These are phyloP conservation scores for Phymorhynchus buccinoides DNA, from an alignment of 1,140 invertebrate genomes.

Conservation along the genomic window DNA sequence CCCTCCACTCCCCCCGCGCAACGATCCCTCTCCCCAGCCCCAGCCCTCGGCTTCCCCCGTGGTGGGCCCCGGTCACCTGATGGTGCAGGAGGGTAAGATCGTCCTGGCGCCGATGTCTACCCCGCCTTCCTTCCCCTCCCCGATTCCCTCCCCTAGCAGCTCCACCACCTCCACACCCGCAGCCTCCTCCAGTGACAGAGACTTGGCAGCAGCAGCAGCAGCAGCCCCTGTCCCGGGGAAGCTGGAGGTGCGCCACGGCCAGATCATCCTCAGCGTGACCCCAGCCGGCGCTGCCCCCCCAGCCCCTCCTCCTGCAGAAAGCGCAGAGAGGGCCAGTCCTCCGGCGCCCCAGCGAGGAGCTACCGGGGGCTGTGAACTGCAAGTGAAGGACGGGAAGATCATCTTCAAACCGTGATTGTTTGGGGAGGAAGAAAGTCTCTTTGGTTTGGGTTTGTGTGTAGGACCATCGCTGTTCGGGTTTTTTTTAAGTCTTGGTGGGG, in stretches of 20 bases:
- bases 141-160: conserved; percentile 16
- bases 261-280: conserved; percentile 37
- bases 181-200: neutral
- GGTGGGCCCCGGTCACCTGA: conserved; percentile 25
- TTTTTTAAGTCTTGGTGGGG: too few relatives aligned
- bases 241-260: conserved; percentile 41
- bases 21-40: neutral
- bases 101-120: conserved; percentile 34
- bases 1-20: neutral
- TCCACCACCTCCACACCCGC: neutral
- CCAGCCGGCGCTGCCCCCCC: too few relatives aligned
- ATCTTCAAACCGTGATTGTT: conserved; percentile 29
- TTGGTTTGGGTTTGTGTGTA: too few relatives aligned
- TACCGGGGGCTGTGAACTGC: conserved; percentile 30
- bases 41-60: neutral
- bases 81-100: conserved; percentile 56
- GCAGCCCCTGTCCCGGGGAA: conserved; percentile 24
- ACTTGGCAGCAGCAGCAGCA: neutral
- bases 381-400: conserved; percentile 43
- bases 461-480: too few relatives aligned
- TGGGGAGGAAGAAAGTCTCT: too few relatives aligned
- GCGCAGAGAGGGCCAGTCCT: neutral
- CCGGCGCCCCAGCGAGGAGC: neutral
- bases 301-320: neutral
- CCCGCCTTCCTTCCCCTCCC: neutral